Evolutionary conservation across 2,113 vertebrate species (phyloP), one percentile per base, ranked within the genome.

Genomic region (Toxostoma redivivum): DNA sequence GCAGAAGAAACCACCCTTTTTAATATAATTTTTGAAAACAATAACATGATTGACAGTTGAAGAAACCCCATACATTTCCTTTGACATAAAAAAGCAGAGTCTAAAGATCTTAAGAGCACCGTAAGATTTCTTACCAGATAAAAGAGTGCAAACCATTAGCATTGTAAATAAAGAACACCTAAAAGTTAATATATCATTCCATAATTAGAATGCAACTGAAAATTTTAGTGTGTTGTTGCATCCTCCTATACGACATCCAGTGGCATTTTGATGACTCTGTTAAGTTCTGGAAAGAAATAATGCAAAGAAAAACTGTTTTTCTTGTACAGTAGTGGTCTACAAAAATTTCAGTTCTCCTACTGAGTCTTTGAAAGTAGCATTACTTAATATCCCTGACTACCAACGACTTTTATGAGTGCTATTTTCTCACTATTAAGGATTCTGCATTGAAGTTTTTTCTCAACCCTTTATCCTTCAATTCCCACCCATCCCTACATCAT

Each of bases 21-120:
- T 12, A 37, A 61, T 48, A 69, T 20, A 37, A 47, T 71, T 86
- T 84, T 85, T 9, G 62, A 87, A 87, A 94, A 85, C 60, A 91
- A 92, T n/a, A 60, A 95, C 70, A 54, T 84, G 48, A 81, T 31
- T 76, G 61, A 94, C 40, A 84, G 35, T 15, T 91, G 30, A 91
- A 89, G 85, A 77, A 89, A 47, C 45, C 69, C 20, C 44, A 64
- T 23, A 71, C 2, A 44, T 33, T 71, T 77, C 54, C 30, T 87
- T 74, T 53, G 80, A 86, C 94, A 88, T 25, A 85, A 93, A 96
- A 96, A 92, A 90, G 42, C 69, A 84, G 47, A 95, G 53, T 82
- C 79, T 92, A 84, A 95, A 88, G 57, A 57, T 50, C 38, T 70
- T 77, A 84, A 88, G 51, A 98, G 95, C 94, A 98, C 96, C 69